Conservation (phyloP, 1,140 invertebrate genomes). For the Drosophila sechellia region DNA sequence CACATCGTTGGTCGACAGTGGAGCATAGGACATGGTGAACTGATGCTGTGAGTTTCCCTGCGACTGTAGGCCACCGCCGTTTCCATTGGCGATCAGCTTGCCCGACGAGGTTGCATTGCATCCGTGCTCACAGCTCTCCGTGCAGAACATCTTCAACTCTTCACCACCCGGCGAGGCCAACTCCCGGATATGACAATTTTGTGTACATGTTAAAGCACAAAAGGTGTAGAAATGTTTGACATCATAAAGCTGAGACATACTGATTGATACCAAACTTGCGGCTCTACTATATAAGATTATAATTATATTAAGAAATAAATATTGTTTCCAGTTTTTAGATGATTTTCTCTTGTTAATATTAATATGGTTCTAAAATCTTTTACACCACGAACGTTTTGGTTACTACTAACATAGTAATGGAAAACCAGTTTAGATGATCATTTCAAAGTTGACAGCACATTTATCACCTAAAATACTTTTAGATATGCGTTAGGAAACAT, state of each 20-base stretch:
- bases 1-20: slow-evolving; percentile 7
- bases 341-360: too few relatives aligned
- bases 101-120: slow-evolving; percentile 31
- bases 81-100: slow-evolving; percentile 9
- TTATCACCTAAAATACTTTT: not conserved
- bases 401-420: too few relatives aligned
- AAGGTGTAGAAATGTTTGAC: not conserved
- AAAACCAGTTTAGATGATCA: not conserved
- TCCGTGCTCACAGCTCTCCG: slow-evolving; percentile 56
- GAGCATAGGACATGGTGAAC: slow-evolving; percentile 24
- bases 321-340: too few relatives aligned
- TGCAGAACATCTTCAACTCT: slow-evolving; percentile 48
- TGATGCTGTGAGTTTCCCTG: slow-evolving; percentile 6
- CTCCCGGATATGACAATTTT: slow-evolving; percentile 24
- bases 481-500: slow-evolving; percentile 1
- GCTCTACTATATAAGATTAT: too few relatives aligned
- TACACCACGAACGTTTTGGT: too few relatives aligned
- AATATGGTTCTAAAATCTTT: too few relatives aligned
- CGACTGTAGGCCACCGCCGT: not conserved
- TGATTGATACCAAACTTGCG: not conserved
- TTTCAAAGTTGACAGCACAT: not conserved
- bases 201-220: slow-evolving; percentile 36
- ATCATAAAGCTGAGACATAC: not conserved
- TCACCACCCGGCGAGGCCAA: slow-evolving; percentile 5
- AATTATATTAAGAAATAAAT: too few relatives aligned